These are phyloP conservation scores for Dendrocincla fuliginosa DNA, from an alignment of 2,797 vertebrate genomes.

Conservation along the genomic window DNA sequence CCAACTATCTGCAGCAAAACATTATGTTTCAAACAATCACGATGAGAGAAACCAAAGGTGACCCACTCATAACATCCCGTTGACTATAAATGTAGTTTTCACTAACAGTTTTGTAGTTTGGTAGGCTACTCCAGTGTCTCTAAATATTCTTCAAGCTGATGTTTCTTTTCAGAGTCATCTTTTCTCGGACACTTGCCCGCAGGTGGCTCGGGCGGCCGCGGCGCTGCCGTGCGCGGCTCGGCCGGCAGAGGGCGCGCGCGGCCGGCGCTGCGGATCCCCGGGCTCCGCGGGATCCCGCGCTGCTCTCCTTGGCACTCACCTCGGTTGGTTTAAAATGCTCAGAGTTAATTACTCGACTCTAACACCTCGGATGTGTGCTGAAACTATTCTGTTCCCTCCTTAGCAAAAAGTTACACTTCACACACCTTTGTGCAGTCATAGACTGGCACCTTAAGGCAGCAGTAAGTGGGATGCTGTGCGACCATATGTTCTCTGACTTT, in stretches of 20 bases:
- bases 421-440: fast-evolving
- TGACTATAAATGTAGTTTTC: neutral
- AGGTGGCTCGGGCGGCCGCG: no score
- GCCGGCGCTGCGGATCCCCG: neutral
- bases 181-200: no score
- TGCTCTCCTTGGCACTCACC: neutral
- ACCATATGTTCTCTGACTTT: fast-evolving
- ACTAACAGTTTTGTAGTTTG: neutral
- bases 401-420: neutral
- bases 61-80: neutral
- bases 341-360: no score
- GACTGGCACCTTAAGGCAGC: neutral
- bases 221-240: neutral
- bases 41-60: neutral
- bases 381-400: fast-evolving
- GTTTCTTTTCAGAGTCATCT: fast-evolving
- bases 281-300: fast-evolving
- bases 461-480: neutral
- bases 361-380: fast-evolving
- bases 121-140: fast-evolving
- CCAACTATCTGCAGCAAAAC: neutral
- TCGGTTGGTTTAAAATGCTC: fast-evolving
- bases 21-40: neutral
- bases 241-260: neutral
- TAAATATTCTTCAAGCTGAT: fast-evolving